Conservation (phyloP, 1,140 invertebrate genomes). For the Lethocerus indicus region DNA sequence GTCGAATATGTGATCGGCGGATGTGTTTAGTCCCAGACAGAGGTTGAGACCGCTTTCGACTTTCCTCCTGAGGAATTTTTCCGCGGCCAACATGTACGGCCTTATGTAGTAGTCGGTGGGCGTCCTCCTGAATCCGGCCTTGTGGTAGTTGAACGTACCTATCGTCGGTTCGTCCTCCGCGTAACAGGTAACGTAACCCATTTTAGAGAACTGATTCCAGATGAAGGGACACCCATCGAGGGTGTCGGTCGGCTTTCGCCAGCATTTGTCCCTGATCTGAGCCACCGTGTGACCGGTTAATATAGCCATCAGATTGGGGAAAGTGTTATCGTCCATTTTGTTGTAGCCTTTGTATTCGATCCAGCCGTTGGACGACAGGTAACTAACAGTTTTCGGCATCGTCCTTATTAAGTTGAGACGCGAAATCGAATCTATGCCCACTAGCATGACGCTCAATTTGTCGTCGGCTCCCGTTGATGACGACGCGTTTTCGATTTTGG, state of each 20-base stretch:
- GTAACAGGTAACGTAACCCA: constrained; percentile 59
- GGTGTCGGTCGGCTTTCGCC: constrained; percentile 26
- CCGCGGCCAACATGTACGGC: constrained; percentile 49
- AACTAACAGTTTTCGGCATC: constrained; percentile 51
- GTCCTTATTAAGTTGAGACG: constrained; percentile 53
- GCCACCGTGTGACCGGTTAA: constrained; percentile 41
- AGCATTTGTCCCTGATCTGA: constrained; percentile 29
- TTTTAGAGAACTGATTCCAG: constrained; percentile 54
- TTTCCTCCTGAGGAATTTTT: constrained; percentile 19
- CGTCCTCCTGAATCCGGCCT: constrained; percentile 53
- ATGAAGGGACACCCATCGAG: constrained; percentile 52
- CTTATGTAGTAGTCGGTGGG: constrained; percentile 71
- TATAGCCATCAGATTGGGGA: constrained; percentile 63
- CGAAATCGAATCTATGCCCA: constrained; percentile 78
- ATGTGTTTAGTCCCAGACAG: constrained; percentile 17
- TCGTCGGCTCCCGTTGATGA: too few relatives aligned
- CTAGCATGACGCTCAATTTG: constrained; percentile 32
- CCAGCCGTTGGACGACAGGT: constrained; percentile 39
- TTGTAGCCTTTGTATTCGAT: constrained; percentile 39
- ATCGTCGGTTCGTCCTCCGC: constrained; percentile 59
- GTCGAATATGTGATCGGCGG: constrained; percentile 18
- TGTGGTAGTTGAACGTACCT: constrained; percentile 65
- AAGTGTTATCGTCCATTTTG: constrained; percentile 62
- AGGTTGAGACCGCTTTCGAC: constrained; percentile 13
- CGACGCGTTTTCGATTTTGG: constrained; percentile 12